Conservation (phyloP, 2,113 vertebrate genomes). For the Fregata magnificens region DNA sequence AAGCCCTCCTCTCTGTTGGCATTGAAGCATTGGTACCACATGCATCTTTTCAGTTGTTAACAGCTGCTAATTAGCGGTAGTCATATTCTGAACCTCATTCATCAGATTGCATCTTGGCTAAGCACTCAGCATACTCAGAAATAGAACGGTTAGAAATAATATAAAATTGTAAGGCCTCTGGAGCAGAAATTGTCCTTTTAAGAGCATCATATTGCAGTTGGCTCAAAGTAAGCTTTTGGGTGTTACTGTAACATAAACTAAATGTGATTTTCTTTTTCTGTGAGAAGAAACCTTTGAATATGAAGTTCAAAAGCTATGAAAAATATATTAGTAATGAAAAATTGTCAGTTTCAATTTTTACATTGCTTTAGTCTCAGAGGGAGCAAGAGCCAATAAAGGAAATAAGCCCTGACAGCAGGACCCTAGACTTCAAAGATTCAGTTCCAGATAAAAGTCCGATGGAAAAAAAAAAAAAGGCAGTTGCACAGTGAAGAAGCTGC, state of each 20-base stretch:
- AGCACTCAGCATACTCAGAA: neutral
- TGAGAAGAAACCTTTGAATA: neutral
- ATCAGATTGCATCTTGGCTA: constrained; percentile 41
- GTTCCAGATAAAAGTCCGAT: neutral
- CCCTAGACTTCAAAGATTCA: neutral
- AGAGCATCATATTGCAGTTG: neutral
- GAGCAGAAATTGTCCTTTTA: neutral
- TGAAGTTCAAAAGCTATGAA: neutral
- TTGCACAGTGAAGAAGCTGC: neutral
- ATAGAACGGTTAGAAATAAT: constrained; percentile 17
- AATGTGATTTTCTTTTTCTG: neutral
- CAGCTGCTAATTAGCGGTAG: constrained; percentile 69
- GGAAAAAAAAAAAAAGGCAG: neutral
- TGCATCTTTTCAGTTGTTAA: constrained; percentile 61
- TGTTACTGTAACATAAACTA: neutral
- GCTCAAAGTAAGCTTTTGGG: neutral
- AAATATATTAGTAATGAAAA: neutral
- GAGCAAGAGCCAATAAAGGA: neutral
- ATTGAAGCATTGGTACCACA: constrained; percentile 5
- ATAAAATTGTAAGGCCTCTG: neutral
- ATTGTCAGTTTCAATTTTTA: neutral
- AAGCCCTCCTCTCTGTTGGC: constrained; percentile 36
- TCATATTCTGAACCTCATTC: constrained; percentile 41
- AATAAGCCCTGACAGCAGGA: neutral
- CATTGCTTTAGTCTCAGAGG: neutral